Evolutionary conservation across 2,113 vertebrate species (phyloP).

Genomic region (Philantomba maxwellii): DNA sequence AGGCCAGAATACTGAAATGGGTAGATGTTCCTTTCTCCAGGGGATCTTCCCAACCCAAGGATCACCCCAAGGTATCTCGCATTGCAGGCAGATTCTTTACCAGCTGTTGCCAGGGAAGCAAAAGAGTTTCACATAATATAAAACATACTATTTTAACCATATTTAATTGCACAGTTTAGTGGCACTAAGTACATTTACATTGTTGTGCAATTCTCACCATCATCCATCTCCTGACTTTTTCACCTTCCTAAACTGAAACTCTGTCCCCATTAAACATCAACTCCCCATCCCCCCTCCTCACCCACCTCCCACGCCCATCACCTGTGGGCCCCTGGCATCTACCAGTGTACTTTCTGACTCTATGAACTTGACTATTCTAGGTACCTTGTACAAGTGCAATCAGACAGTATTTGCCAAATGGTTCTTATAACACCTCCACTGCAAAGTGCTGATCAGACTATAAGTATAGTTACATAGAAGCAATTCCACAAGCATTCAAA

Average conservation of each 20-base stretch:
- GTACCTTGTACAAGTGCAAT: neutral
- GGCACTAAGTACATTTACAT: neutral
- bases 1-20: neutral
- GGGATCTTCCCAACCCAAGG: neutral
- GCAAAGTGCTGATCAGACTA: neutral
- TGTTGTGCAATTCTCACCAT: neutral
- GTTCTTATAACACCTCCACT: neutral
- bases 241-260: neutral
- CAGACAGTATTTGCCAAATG: neutral
- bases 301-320: neutral
- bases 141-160: neutral
- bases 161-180: neutral
- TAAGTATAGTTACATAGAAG: neutral
- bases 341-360: neutral
- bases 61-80: neutral
- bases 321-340: neutral
- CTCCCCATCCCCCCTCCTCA: neutral
- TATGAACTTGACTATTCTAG: neutral
- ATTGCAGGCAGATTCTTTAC: neutral
- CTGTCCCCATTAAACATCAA: neutral
- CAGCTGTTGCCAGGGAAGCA: neutral
- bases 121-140: neutral
- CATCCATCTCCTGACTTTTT: neutral
- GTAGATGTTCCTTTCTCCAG: neutral
- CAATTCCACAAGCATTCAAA: neutral